Conservation (phyloP, 1,140 invertebrate genomes). For the Brachionus rotundiformis region DNA sequence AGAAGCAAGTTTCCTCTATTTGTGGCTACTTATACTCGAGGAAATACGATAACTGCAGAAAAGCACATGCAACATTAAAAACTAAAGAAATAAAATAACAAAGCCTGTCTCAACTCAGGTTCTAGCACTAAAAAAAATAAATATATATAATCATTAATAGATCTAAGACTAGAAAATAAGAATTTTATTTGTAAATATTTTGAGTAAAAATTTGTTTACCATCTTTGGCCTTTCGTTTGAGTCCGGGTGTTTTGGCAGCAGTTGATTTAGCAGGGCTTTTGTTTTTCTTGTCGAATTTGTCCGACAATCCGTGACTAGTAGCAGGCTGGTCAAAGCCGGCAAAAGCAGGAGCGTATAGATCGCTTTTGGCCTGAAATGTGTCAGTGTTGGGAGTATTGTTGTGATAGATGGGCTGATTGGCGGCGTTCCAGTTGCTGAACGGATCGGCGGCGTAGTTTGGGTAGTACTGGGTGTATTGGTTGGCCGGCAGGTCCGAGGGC, state of each 20-base stretch:
- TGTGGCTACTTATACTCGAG: too few relatives aligned
- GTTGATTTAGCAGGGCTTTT: background rate
- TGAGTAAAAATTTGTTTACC: too few relatives aligned
- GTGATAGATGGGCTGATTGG: background rate
- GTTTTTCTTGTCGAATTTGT: background rate
- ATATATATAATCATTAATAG: too few relatives aligned
- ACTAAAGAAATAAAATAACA: too few relatives aligned
- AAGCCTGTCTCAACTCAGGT: too few relatives aligned
- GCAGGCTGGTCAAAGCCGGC: background rate
- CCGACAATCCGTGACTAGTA: background rate
- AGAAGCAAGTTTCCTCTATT: too few relatives aligned
- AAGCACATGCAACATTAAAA: too few relatives aligned
- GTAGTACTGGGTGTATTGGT: background rate
- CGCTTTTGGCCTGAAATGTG: background rate
- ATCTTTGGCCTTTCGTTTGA: slow-evolving; percentile 19
- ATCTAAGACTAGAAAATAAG: too few relatives aligned
- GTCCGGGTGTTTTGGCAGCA: background rate
- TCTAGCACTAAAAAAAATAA: too few relatives aligned
- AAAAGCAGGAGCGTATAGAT: background rate
- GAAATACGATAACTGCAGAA: too few relatives aligned
- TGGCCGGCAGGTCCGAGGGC: background rate
- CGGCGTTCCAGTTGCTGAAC: background rate
- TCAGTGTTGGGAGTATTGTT: background rate
- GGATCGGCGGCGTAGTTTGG: background rate
- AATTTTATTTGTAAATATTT: too few relatives aligned